These are phyloP conservation scores for Tridacna crocea DNA, from an alignment of 2,888 invertebrate genomes.

Conservation along the genomic window DNA sequence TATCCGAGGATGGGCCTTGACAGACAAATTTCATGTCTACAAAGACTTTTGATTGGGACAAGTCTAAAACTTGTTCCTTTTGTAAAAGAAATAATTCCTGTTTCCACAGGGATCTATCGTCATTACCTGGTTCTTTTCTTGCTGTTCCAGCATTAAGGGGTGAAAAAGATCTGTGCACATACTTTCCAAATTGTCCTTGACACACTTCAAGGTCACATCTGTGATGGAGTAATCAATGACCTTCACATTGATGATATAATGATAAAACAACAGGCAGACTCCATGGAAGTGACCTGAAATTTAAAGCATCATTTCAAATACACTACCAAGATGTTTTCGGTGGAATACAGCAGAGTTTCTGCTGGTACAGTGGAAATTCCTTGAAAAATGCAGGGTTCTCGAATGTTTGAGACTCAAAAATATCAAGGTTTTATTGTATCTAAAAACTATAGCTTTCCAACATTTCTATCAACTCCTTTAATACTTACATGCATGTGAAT, in stretches of 20 bases:
- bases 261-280: conserved; percentile 45
- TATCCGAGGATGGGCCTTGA: no score
- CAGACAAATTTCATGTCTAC: no score
- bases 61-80: no score
- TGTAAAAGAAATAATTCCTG: background rate
- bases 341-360: no score
- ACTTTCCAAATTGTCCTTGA: conserved; percentile 60
- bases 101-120: background rate
- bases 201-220: conserved; percentile 59
- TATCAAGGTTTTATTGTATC: no score
- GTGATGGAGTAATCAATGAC: conserved; percentile 71
- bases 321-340: no score
- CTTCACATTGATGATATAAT: conserved; percentile 62
- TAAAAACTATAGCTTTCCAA: background rate
- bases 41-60: no score
- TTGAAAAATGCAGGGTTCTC: background rate
- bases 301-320: background rate
- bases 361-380: background rate
- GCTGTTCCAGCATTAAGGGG: conserved; percentile 44
- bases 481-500: no score
- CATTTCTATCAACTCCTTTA: no score
- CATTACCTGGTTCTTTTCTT: conserved; percentile 50
- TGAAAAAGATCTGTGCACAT: conserved; percentile 61
- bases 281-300: conserved; percentile 51
- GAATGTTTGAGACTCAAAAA: background rate